phyloP scores from a whole-genome alignment of 2,113 vertebrate genomes.

The Poeciliopsis occidentalis region DNA sequence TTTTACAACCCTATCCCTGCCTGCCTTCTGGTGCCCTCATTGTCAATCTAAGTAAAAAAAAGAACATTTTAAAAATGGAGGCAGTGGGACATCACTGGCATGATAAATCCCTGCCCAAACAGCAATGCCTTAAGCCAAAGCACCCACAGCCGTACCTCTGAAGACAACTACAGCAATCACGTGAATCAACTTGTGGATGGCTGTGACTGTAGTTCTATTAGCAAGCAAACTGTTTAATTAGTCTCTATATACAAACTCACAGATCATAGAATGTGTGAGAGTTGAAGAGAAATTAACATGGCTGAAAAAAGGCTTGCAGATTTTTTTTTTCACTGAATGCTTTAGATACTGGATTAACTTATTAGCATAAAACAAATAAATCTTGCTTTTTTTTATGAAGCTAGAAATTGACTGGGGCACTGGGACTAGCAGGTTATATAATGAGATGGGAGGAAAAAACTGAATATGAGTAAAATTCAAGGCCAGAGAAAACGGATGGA shows the following conservation, averaged over 20 bases:
- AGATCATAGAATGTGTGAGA: conserved; percentile 48
- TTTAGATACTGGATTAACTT: conserved; percentile 34
- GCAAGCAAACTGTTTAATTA: conserved; percentile 71
- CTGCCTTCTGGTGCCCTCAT: conserved; percentile 70
- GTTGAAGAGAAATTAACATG: conserved; percentile 32
- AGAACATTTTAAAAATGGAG: conserved; percentile 36
- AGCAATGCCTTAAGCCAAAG: conserved; percentile 45
- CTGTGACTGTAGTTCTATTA: conserved; percentile 64
- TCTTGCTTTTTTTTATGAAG: conserved; percentile 55
- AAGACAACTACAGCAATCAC: conserved; percentile 55
- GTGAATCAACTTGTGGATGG: conserved; percentile 46
- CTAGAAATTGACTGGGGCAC: conserved; percentile 62
- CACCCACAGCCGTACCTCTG: conserved; percentile 61
- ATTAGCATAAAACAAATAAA: conserved; percentile 74
- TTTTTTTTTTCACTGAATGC: conserved; percentile 36
- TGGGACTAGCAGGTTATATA: conserved; percentile 70
- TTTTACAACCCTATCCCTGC: conserved; percentile 68
- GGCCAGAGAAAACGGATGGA: conserved; percentile 38
- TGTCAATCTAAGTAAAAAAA: conserved; percentile 73
- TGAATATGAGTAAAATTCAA: conserved; percentile 37
- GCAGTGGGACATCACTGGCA: conserved; percentile 65
- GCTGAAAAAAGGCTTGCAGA: conserved; percentile 49
- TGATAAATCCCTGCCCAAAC: conserved; percentile 66
- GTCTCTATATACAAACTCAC: conserved; percentile 64
- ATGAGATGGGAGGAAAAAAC: conserved; percentile 54